A percentile compares a stretch with the other conserved stretches of the same genome.
Evolutionary conservation across 2,797 vertebrate genomes (phyloP).

Genomic region (Pseudocheirus occidentalis): DNA sequence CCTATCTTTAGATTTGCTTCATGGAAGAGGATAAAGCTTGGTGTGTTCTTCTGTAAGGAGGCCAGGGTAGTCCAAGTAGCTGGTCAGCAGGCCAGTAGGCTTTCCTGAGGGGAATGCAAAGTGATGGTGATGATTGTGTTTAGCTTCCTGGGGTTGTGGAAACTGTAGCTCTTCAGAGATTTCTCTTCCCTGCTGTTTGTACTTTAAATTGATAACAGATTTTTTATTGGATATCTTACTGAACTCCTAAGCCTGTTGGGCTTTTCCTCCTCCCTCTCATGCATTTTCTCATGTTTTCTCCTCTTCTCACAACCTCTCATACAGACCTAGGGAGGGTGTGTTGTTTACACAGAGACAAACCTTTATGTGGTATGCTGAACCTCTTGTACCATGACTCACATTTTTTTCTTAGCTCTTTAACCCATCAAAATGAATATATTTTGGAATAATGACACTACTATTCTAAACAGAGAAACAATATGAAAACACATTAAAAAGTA

Average conservation of each 20-base stretch:
- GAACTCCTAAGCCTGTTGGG: not conserved
- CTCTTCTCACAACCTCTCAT: constrained; percentile 18
- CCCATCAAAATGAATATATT: constrained; percentile 31
- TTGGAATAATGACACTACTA: constrained; percentile 24
- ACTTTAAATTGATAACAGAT: not conserved
- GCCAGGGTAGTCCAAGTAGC: not conserved
- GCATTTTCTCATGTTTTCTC: not conserved
- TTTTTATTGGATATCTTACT: not conserved
- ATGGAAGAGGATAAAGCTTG: not conserved
- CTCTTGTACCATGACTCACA: constrained; percentile 6
- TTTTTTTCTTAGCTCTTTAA: not conserved
- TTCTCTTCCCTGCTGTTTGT: constrained; percentile 11
- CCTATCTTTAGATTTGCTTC: not conserved
- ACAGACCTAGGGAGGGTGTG: not conserved
- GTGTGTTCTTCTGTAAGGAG: not conserved
- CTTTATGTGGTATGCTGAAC: not conserved
- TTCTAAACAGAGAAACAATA: constrained; percentile 24
- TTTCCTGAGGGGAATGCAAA: not conserved
- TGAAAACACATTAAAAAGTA: constrained; percentile 12
- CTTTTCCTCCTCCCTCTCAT: constrained; percentile 12
- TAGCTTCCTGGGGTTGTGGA: constrained; percentile 24
- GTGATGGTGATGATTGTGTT: not conserved
- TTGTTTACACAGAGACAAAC: not conserved
- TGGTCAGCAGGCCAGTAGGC: not conserved
- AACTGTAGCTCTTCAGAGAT: not conserved